phyloP scores from a whole-genome alignment of 2,888 invertebrate genomes.

The Masnerella sp. region DNA sequence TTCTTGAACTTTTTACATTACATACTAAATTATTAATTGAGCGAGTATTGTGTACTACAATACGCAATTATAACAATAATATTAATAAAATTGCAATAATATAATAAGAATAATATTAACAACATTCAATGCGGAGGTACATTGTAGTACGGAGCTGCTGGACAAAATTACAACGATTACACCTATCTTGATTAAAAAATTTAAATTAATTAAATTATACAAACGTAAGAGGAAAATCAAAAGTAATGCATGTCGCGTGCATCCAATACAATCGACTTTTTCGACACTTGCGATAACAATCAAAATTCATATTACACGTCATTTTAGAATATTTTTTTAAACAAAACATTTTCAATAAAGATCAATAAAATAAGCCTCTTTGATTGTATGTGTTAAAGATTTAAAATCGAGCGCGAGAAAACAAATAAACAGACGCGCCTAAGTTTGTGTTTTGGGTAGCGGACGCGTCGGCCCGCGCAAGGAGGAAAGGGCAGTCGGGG shows the following conservation, averaged over 20 bases:
- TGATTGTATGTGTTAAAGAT: too few species aligned
- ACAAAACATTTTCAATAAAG: slow-evolving; percentile 25
- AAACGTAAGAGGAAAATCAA: slow-evolving; percentile 14
- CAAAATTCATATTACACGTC: slow-evolving; percentile 3
- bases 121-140: slow-evolving; percentile 50
- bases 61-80: slow-evolving; percentile 53
- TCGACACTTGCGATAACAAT: slow-evolving; percentile 42
- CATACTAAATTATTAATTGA: slow-evolving; percentile 55
- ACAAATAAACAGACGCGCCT: too few species aligned
- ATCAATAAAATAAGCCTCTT: slow-evolving; percentile 10
- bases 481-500: too few species aligned
- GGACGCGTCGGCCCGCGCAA: too few species aligned
- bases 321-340: slow-evolving; percentile 20
- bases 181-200: slow-evolving; percentile 29
- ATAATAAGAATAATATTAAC: slow-evolving; percentile 53
- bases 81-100: slow-evolving; percentile 48
- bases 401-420: too few species aligned
- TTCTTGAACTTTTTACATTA: slow-evolving; percentile 37
- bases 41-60: slow-evolving; percentile 54
- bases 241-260: slow-evolving; percentile 33
- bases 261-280: slow-evolving; percentile 29
- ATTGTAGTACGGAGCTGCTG: slow-evolving; percentile 45
- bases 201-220: slow-evolving; percentile 20
- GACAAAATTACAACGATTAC: slow-evolving; percentile 43
- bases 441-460: too few species aligned